phyloP scores from a whole-genome alignment of 2,888 invertebrate species.

The Chloromyia formosa region DNA sequence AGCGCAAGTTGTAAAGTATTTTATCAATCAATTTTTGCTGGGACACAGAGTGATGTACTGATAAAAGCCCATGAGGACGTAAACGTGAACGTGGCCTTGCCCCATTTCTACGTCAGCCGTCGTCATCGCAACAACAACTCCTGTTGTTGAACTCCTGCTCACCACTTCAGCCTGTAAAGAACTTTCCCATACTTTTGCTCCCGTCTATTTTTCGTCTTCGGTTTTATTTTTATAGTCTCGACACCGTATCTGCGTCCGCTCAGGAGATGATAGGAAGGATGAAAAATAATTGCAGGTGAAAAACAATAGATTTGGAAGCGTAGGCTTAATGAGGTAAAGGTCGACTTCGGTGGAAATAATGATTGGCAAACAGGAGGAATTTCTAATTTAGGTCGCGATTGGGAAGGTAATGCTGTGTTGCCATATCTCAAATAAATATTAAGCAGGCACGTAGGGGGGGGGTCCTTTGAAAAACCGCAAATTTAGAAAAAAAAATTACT shows the following conservation, averaged over 20 bases:
- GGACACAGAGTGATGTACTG: slow-evolving; percentile 17
- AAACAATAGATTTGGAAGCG: slow-evolving; percentile 28
- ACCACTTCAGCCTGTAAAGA: background rate
- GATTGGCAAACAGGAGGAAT: slow-evolving; percentile 19
- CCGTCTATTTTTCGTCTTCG: background rate
- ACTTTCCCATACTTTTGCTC: background rate
- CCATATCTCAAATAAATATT: background rate
- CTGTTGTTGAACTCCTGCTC: background rate
- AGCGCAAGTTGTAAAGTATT: background rate
- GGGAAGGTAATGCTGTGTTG: background rate
- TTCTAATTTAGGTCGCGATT: slow-evolving; percentile 23
- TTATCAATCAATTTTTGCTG: slow-evolving; percentile 31
- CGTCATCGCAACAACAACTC: slow-evolving; percentile 26
- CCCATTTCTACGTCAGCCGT: slow-evolving; percentile 17
- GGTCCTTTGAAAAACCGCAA: background rate
- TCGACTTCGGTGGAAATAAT: slow-evolving; percentile 33
- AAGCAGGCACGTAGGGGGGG: background rate
- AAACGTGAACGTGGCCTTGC: slow-evolving; percentile 23
- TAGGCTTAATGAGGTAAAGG: slow-evolving; percentile 42
- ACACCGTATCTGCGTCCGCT: background rate
- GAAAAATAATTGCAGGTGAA: slow-evolving; percentile 37
- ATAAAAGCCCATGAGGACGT: slow-evolving; percentile 21
- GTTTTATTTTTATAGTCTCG: slow-evolving; percentile 22
- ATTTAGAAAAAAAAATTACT: too few relatives aligned
- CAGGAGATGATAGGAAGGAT: slow-evolving; percentile 12